A percentile compares a stretch with the other conserved stretches of the same genome.
These are phyloP conservation scores for Phyllotreta cruciferae DNA, from an alignment of 2,888 invertebrate species.

Conservation along the genomic window DNA sequence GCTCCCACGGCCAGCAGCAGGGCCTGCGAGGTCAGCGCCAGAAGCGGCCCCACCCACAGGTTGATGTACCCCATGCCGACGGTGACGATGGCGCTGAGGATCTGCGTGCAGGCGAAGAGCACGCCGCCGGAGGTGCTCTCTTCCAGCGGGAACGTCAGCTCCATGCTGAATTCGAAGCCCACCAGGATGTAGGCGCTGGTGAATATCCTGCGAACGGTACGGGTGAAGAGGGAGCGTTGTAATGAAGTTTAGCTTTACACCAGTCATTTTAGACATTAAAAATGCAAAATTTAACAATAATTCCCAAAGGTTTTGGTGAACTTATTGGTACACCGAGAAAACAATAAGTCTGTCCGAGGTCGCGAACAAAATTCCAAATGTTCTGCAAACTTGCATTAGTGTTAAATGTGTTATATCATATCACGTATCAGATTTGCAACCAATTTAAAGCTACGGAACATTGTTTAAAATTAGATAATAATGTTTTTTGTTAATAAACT, in stretches of 20 bases:
- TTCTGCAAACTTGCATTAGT: too few species aligned
- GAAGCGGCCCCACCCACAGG: conserved; percentile 43
- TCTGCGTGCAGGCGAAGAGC: conserved; percentile 43
- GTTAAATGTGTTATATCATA: too few species aligned
- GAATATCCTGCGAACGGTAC: conserved; percentile 40
- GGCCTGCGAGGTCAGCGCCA: conserved; percentile 44
- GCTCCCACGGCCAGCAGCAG: conserved; percentile 44
- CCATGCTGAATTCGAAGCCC: conserved; percentile 46
- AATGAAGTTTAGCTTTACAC: too few species aligned
- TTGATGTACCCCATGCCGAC: conserved; percentile 42
- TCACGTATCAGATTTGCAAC: too few species aligned
- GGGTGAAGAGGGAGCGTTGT: not conserved
- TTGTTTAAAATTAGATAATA: too few species aligned
- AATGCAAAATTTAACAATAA: not conserved
- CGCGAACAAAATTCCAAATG: too few species aligned
- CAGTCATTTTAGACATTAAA: not conserved
- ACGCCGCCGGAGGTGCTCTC: conserved; percentile 46
- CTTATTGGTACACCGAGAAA: too few species aligned
- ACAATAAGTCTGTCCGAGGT: too few species aligned
- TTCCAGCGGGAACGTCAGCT: conserved; percentile 45
- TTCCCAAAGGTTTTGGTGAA: too few species aligned
- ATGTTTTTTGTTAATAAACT: too few species aligned
- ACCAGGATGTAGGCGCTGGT: conserved; percentile 45
- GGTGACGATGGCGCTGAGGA: conserved; percentile 41
- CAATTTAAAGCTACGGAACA: too few species aligned